These are phyloP conservation scores for Pseudonaja textilis DNA, from an alignment of 2,113 vertebrate species.

Conservation along the genomic window DNA sequence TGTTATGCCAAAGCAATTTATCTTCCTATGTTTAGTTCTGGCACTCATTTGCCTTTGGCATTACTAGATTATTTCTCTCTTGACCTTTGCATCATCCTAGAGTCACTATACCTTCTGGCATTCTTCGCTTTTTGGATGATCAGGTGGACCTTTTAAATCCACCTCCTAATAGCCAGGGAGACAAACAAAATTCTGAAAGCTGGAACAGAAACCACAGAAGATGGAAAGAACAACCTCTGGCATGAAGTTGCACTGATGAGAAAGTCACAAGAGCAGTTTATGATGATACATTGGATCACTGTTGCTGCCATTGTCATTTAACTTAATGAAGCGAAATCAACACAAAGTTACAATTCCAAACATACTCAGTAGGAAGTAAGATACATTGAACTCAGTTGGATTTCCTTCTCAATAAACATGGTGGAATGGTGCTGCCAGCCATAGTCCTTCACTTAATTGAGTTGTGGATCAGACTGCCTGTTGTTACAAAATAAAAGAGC, in stretches of 20 bases:
- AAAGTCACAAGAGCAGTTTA: not conserved
- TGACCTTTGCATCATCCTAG: not conserved
- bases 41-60: too few relatives aligned
- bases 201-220: not conserved
- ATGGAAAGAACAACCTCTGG: not conserved
- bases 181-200: not conserved
- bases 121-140: not conserved
- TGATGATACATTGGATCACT: conserved; percentile 1
- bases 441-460: not conserved
- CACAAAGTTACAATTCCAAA: conserved; percentile 18
- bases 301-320: conserved; percentile 19
- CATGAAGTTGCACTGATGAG: not conserved
- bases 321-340: conserved; percentile 18
- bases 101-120: not conserved
- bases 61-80: not conserved
- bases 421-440: conserved; percentile 3
- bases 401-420: conserved; percentile 14
- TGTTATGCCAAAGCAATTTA: not conserved
- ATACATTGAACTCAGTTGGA: conserved; percentile 14
- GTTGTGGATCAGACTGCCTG: conserved; percentile 1
- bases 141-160: not conserved
- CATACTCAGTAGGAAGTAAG: conserved; percentile 1
- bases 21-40: not conserved
- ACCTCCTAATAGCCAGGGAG: not conserved
- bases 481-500: not conserved